These are phyloP conservation scores for Semnornis frantzii DNA, from an alignment of 2,113 vertebrate genomes.

Conservation along the genomic window DNA sequence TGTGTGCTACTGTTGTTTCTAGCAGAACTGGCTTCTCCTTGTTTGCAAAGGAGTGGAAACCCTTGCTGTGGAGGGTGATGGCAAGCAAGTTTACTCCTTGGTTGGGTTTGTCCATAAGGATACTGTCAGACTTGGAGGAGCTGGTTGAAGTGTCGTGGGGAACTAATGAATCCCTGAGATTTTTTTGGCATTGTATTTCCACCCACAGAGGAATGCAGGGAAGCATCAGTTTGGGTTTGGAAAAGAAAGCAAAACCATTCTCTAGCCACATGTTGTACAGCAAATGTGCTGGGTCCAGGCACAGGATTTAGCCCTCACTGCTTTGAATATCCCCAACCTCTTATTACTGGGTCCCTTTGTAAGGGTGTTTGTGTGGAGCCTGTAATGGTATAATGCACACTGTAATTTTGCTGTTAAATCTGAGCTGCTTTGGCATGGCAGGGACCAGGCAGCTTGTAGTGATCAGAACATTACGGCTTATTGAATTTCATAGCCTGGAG, in stretches of 20 bases:
- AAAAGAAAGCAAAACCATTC: neutral
- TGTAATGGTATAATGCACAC: neutral
- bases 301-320: neutral
- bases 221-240: neutral
- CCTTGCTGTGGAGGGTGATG: accelerated
- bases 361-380: neutral
- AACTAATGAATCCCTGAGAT: neutral
- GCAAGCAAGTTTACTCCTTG: neutral
- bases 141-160: neutral
- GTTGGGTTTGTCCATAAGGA: neutral
- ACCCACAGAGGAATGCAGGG: neutral
- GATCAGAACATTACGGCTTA: neutral
- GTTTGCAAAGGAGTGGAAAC: neutral
- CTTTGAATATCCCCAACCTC: neutral
- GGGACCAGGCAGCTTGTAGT: neutral
- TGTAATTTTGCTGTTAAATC: constrained; percentile 8
- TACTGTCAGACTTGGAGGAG: neutral
- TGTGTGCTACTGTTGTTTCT: neutral
- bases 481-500: constrained; percentile 21
- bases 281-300: neutral
- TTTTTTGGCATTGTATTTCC: neutral
- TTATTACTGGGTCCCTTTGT: neutral
- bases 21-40: neutral
- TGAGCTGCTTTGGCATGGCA: neutral
- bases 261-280: neutral